phyloP scores from a whole-genome alignment of 2,113 vertebrate species.

The Phyllostomus hastatus region DNA sequence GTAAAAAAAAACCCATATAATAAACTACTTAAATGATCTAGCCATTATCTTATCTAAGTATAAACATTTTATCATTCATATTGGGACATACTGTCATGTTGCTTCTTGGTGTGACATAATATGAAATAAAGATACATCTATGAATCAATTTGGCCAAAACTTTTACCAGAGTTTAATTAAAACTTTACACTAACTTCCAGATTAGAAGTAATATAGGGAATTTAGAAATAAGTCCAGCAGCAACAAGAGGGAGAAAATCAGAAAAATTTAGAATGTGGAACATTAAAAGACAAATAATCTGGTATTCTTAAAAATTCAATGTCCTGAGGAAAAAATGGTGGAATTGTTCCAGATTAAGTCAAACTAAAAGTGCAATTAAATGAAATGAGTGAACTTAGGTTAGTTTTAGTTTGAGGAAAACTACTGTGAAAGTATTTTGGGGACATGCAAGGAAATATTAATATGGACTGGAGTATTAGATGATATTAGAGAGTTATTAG shows the following conservation, averaged over 20 bases:
- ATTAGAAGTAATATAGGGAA: not conserved
- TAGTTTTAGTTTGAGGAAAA: conserved; percentile 30
- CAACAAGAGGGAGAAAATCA: not conserved
- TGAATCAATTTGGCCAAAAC: conserved; percentile 17
- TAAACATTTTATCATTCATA: not conserved
- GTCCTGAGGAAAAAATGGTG: not conserved
- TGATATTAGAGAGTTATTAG: not conserved
- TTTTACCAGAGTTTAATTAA: conserved; percentile 16
- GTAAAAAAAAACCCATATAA: not conserved
- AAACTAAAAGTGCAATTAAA: conserved; percentile 1
- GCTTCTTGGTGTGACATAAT: not conserved
- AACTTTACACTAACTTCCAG: not conserved
- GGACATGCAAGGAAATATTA: not conserved
- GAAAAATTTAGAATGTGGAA: not conserved
- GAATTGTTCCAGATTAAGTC: not conserved
- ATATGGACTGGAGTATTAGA: not conserved
- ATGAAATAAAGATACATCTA: conserved; percentile 23
- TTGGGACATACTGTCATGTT: not conserved
- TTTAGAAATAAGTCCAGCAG: not conserved
- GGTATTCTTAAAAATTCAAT: not conserved
- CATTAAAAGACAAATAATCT: not conserved
- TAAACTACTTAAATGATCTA: not conserved
- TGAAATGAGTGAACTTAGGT: not conserved
- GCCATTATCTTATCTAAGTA: not conserved
- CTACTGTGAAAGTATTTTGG: not conserved